Percentiles rank a stretch among this genome's conserved stretches.
These are phyloP conservation scores for Malurus cyaneus DNA, from an alignment of 2,113 vertebrate genomes.

Conservation along the genomic window DNA sequence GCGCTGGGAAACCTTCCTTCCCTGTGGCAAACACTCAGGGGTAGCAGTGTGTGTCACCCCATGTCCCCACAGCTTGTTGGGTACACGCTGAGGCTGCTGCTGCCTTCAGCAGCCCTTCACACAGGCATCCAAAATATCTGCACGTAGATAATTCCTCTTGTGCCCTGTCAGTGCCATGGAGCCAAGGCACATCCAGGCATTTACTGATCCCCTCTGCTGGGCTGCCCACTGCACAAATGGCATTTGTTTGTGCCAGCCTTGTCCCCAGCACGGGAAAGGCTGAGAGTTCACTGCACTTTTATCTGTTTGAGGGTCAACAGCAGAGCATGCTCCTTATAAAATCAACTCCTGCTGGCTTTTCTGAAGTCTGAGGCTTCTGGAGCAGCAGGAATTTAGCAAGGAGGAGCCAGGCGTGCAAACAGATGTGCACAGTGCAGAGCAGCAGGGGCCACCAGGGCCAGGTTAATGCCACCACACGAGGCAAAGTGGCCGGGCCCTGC, in stretches of 20 bases:
- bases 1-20: neutral
- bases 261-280: neutral
- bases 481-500: neutral
- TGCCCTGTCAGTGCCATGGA: neutral
- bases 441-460: neutral
- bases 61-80: rapidly evolving
- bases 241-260: neutral
- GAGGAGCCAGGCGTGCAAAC: neutral
- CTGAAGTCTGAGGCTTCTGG: neutral
- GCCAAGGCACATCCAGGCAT: neutral
- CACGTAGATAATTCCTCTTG: neutral
- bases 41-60: neutral
- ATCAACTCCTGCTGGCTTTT: neutral
- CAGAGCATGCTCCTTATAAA: neutral
- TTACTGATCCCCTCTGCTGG: neutral
- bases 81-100: neutral
- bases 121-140: neutral
- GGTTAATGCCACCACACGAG: rapidly evolving
- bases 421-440: neutral
- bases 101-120: neutral
- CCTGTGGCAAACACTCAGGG: neutral
- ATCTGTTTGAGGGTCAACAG: neutral
- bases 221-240: neutral
- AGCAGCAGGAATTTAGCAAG: neutral
- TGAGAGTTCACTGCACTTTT: neutral